Percentiles rank a stretch among this genome's conserved stretches.
These are phyloP conservation scores for Hyppa rectilinea DNA, from an alignment of 2,888 invertebrate genomes.

Conservation along the genomic window DNA sequence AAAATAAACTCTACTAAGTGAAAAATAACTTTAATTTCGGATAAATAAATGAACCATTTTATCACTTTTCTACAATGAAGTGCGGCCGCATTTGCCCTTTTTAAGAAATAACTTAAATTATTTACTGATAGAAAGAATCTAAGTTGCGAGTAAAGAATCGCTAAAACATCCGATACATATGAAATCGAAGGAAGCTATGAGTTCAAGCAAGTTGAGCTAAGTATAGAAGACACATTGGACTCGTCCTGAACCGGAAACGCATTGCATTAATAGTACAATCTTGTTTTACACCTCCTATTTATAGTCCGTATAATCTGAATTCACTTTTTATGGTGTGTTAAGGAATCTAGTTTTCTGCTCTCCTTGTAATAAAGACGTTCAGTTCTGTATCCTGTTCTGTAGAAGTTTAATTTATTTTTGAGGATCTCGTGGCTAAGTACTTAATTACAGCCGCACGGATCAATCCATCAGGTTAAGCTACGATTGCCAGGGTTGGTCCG, in stretches of 20 bases:
- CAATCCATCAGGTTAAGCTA: too few species aligned
- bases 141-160: too few species aligned
- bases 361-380: slow-evolving; percentile 27
- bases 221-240: slow-evolving; percentile 32
- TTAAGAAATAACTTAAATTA: too few species aligned
- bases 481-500: too few species aligned
- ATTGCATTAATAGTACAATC: slow-evolving; percentile 52
- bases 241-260: slow-evolving; percentile 45
- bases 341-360: slow-evolving; percentile 42
- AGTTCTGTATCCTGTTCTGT: slow-evolving; percentile 16
- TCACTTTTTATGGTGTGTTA: slow-evolving; percentile 51
- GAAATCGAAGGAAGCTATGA: background rate
- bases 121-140: too few species aligned
- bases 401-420: slow-evolving; percentile 24
- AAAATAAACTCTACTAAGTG: too few species aligned
- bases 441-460: too few species aligned
- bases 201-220: slow-evolving; percentile 21
- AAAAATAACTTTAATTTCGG: too few species aligned
- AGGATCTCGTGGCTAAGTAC: too few species aligned
- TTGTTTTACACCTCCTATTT: slow-evolving; percentile 56
- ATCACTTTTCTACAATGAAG: too few species aligned
- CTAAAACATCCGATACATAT: background rate
- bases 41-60: too few species aligned
- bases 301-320: slow-evolving; percentile 47
- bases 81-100: too few species aligned